phyloP scores from a whole-genome alignment of 2,797 vertebrate species.

The Hippocampus kuda region DNA sequence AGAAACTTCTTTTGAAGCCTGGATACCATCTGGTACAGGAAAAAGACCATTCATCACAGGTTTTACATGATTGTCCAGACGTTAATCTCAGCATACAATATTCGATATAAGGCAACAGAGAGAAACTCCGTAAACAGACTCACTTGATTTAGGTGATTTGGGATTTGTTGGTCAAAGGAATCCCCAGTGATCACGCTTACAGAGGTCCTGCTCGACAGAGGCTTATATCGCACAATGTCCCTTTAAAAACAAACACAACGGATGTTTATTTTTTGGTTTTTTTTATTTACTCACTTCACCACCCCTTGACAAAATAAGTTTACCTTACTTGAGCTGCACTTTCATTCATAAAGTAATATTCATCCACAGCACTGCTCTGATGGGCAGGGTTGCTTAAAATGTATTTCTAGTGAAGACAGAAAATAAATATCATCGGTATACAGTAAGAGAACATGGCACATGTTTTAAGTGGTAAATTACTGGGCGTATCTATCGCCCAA shows the following conservation, averaged over 20 bases:
- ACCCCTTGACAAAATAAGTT: not conserved
- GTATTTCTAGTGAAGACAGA: conserved; percentile 60
- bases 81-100: conserved; percentile 17
- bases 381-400: conserved; percentile 72
- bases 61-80: conserved; percentile 20
- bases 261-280: not conserved
- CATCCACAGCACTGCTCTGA: conserved; percentile 73
- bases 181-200: conserved; percentile 70
- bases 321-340: conserved; percentile 74
- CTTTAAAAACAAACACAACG: conserved; percentile 37
- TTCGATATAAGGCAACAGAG: conserved; percentile 13
- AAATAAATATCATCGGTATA: not conserved
- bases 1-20: conserved; percentile 69
- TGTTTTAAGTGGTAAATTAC: not conserved
- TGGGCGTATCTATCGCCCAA: not conserved
- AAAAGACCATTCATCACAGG: conserved; percentile 29
- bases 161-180: conserved; percentile 64
- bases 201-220: conserved; percentile 64
- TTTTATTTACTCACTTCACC: not conserved
- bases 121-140: conserved; percentile 27
- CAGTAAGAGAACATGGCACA: conserved; percentile 15
- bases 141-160: conserved; percentile 68
- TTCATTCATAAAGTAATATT: conserved; percentile 75
- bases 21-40: conserved; percentile 64
- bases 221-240: conserved; percentile 71